Evolutionary conservation across 2,888 invertebrate genomes (phyloP).

Genomic region (Sthenelais limicola): DNA sequence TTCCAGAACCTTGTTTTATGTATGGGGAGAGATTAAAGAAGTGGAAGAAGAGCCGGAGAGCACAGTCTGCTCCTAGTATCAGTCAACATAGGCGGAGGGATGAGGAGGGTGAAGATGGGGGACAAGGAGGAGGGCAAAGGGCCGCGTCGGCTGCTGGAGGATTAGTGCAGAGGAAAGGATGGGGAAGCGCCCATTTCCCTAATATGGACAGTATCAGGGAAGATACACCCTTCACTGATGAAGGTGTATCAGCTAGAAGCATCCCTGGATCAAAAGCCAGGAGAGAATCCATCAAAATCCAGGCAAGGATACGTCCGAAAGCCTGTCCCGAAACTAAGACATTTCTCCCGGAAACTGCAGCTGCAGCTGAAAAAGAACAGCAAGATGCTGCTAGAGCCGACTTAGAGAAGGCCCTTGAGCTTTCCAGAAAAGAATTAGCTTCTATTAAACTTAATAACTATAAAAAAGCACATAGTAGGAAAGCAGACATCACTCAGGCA

Average conservation of each 20-base stretch:
- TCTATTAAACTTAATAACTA: neutral
- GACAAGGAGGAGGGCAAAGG: neutral
- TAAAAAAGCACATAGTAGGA: constrained; percentile 1
- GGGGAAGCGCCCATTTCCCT: constrained; percentile 22
- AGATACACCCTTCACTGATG: neutral
- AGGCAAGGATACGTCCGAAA: constrained; percentile 6
- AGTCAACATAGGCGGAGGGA: neutral
- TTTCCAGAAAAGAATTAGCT: neutral
- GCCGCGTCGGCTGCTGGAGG: neutral
- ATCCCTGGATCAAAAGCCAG: no score
- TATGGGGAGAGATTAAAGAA: constrained; percentile 66
- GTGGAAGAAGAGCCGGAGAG: constrained; percentile 46
- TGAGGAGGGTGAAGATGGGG: neutral
- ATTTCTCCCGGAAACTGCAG: neutral
- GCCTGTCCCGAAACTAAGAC: neutral
- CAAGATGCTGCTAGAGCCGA: neutral
- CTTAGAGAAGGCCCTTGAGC: neutral
- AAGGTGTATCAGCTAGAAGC: neutral
- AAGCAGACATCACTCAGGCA: constrained; percentile 19
- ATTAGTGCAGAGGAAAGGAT: constrained; percentile 7
- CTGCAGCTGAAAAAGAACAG: neutral
- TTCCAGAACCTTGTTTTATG: constrained; percentile 58
- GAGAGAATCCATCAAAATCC: neutral
- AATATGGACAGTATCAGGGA: constrained; percentile 14
- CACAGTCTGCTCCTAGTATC: constrained; percentile 8